Conservation (phyloP, 2,888 invertebrate genomes). For the Leucophenga maculata region DNA sequence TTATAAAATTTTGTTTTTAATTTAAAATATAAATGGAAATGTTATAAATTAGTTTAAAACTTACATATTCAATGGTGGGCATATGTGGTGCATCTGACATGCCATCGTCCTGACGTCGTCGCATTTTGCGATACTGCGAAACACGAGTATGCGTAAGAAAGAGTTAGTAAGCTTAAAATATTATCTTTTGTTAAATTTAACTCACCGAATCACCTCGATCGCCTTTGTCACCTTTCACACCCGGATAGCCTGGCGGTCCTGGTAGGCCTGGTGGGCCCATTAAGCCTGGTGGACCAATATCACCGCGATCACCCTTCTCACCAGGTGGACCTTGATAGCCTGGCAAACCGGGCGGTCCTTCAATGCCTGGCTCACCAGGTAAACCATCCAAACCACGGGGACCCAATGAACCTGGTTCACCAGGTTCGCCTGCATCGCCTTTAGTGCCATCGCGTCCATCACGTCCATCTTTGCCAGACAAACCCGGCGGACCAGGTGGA, state of each 20-base stretch:
- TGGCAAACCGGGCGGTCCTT: conserved; percentile 85
- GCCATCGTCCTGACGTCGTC: conserved; percentile 72
- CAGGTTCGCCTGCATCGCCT: conserved; percentile 80
- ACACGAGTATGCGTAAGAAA: conserved; percentile 48
- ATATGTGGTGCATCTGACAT: conserved; percentile 72
- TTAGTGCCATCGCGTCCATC: conserved; percentile 73
- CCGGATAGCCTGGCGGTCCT: conserved; percentile 89
- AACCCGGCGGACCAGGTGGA: conserved; percentile 78
- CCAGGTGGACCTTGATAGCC: conserved; percentile 90
- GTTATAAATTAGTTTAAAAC: conserved; percentile 37
- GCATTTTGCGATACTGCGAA: conserved; percentile 73
- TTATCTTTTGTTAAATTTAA: conserved; percentile 48
- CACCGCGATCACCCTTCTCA: conserved; percentile 84
- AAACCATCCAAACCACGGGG: conserved; percentile 82
- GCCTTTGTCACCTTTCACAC: conserved; percentile 91
- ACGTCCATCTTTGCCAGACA: conserved; percentile 68
- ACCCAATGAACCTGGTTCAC: conserved; percentile 83
- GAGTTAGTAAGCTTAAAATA: not conserved
- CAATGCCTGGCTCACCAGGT: conserved; percentile 86
- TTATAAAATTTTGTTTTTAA: not conserved
- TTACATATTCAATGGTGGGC: conserved; percentile 72
- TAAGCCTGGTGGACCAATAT: conserved; percentile 93
- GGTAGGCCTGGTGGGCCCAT: conserved; percentile 93
- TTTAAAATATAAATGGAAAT: not conserved
- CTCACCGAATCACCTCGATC: conserved; percentile 95